phyloP scores from a whole-genome alignment of 2,113 vertebrate species.

The Saimiri boliviensis region DNA sequence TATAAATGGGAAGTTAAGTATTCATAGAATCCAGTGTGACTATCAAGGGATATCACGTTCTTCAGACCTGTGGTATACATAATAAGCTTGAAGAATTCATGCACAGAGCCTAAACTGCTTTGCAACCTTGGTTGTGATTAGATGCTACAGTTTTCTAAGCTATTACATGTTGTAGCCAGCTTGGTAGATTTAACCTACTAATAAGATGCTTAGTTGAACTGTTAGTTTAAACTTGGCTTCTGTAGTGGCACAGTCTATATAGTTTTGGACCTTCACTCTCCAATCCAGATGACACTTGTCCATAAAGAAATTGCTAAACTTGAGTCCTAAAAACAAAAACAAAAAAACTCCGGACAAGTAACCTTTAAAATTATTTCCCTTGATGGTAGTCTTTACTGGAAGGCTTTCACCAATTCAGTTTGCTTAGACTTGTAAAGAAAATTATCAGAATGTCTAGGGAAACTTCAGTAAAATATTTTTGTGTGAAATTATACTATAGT shows the following conservation, averaged over 20 bases:
- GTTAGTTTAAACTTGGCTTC: constrained; percentile 5
- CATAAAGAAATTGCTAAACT: neutral
- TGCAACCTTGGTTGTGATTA: neutral
- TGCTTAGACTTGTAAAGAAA: neutral
- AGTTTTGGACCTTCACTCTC: neutral
- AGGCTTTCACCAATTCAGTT: neutral
- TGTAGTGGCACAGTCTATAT: neutral
- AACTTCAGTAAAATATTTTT: neutral
- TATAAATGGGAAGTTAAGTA: constrained; percentile 65
- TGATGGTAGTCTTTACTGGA: neutral
- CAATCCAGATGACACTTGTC: neutral
- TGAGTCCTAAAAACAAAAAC: constrained; percentile 2
- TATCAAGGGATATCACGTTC: constrained; percentile 75
- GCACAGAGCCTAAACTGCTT: neutral
- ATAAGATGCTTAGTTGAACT: neutral
- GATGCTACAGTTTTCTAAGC: constrained; percentile 24
- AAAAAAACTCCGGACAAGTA: neutral
- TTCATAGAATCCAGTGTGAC: constrained; percentile 67
- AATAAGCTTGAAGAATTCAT: constrained; percentile 37
- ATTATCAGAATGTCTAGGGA: neutral
- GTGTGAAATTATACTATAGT: neutral
- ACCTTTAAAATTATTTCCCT: constrained; percentile 5
- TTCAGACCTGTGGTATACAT: constrained; percentile 49
- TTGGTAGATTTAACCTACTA: constrained; percentile 39
- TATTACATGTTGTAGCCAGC: neutral